These are phyloP conservation scores for Subanguina moxae DNA, from an alignment of 1,140 invertebrate genomes.

Conservation along the genomic window DNA sequence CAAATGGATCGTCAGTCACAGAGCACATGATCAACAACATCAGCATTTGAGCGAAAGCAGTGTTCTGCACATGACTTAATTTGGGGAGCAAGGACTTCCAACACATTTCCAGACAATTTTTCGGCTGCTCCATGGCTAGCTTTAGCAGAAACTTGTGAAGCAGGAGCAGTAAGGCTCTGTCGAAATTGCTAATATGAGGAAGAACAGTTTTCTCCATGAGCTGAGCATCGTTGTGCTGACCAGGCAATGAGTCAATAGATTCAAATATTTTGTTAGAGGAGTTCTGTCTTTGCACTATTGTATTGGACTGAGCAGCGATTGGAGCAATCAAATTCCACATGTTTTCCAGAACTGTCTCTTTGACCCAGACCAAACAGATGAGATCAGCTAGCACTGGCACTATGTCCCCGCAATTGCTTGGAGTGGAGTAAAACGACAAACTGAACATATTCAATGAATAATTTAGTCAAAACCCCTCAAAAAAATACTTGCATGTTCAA, in stretches of 20 bases:
- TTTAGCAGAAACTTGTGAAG: neutral
- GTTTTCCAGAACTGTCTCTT: slow-evolving; percentile 33
- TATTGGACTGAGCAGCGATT: neutral
- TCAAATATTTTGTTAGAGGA: neutral
- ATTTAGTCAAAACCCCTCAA: neutral
- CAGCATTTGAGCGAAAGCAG: neutral
- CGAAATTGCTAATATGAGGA: neutral
- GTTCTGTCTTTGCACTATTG: neutral
- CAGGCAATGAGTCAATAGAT: neutral
- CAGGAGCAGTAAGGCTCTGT: neutral
- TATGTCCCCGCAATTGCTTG: slow-evolving; percentile 3
- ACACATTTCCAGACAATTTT: neutral
- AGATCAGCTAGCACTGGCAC: slow-evolving; percentile 28
- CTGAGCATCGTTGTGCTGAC: neutral
- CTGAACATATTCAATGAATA: slow-evolving; percentile 14
- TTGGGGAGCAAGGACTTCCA: neutral
- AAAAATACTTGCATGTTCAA: slow-evolving; percentile 38
- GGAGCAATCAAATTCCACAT: slow-evolving; percentile 27
- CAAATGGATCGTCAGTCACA: neutral
- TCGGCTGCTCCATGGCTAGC: neutral
- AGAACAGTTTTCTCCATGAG: neutral
- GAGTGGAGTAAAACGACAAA: slow-evolving; percentile 32
- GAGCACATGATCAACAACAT: slow-evolving; percentile 7
- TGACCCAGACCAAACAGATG: slow-evolving; percentile 28
- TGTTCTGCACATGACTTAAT: neutral